These are phyloP conservation scores for Genyomyrus donnyi DNA, from an alignment of 2,113 vertebrate species.

Conservation along the genomic window DNA sequence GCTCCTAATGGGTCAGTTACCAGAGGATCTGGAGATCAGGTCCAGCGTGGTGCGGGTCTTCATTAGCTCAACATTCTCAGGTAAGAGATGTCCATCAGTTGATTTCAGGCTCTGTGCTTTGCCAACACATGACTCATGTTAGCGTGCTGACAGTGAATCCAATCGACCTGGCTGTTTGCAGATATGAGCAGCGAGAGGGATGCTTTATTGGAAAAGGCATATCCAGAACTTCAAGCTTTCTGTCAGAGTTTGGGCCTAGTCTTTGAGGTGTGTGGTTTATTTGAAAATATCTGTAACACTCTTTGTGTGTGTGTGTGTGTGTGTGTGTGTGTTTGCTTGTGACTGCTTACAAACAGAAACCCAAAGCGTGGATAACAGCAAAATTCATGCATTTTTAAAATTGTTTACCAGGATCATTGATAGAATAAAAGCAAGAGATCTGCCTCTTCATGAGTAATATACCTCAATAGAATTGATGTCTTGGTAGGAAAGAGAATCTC, in stretches of 20 bases:
- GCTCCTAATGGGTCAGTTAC: constrained; percentile 34
- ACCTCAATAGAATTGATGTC: not conserved
- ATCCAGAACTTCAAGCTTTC: constrained; percentile 63
- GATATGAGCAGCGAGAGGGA: constrained; percentile 71
- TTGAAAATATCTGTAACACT: not conserved
- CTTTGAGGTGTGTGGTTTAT: constrained; percentile 64
- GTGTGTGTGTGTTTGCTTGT: not conserved
- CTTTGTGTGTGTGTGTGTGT: not conserved
- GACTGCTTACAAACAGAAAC: not conserved
- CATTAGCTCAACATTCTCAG: constrained; percentile 65
- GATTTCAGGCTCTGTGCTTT: not conserved
- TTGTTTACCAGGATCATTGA: not conserved
- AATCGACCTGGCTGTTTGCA: constrained; percentile 33
- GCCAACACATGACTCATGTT: no score
- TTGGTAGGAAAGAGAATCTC: not conserved
- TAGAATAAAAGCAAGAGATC: not conserved
- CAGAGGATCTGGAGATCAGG: constrained; percentile 14
- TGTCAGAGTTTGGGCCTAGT: constrained; percentile 65
- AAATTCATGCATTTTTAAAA: not conserved
- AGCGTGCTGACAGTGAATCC: not conserved
- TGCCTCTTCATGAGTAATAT: not conserved
- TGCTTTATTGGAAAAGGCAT: constrained; percentile 56
- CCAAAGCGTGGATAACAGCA: not conserved
- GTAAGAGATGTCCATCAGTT: constrained; percentile 47
- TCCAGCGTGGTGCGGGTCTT: constrained; percentile 60